Evolutionary conservation across 1,140 invertebrate species (phyloP), one percentile per base, ranked within the genome.

Genomic region (Steinernema feltiae): DNA sequence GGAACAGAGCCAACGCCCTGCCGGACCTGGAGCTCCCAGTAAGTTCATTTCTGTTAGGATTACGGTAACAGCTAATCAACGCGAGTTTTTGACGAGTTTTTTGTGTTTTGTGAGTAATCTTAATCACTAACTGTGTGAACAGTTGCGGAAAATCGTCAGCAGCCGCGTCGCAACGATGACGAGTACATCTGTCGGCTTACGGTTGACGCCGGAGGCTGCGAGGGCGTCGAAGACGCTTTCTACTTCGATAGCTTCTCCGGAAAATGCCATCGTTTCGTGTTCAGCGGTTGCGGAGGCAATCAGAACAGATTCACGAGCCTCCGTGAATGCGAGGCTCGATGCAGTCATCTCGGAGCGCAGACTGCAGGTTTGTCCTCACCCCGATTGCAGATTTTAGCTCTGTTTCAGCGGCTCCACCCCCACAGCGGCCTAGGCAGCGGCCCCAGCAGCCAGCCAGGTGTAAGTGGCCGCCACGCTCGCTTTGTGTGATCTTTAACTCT

Each of bases 221-320:
- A 78, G 15, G 53, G 76, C 30, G 71, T 70, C 35, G 17, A 69
- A 24, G 82, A 85, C 29, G 69, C 72, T 53, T 83, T 46, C 41
- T 84, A 84, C 75, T 84, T 84, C 53, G 82, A 84, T 70, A 30
- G 53, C 30, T 80, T 79, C 72, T 63, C 75, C 30, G 77, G 74
- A 18, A 74, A 74, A 29, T 85, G 84, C 70, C 79, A 78, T 41
- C 48, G 30, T n/a, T 86, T 88, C 78, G 89, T 87, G 89, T 35
- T 92, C 80, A 90, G 91, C 0, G 93, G 93, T 46, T 96, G 94
- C 83, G 90, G 90, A 7, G 93, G 93, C 48, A 97, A 96, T 86
- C 88, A 89, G 70, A 97, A 97, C 85, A 91, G 92, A 80, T 97
- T 93, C 88, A 89, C 89, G 35, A 89, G 88, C n/a, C 87, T 90